These are phyloP conservation scores for Bubo bubo DNA, from an alignment of 2,113 vertebrate genomes.

Conservation along the genomic window DNA sequence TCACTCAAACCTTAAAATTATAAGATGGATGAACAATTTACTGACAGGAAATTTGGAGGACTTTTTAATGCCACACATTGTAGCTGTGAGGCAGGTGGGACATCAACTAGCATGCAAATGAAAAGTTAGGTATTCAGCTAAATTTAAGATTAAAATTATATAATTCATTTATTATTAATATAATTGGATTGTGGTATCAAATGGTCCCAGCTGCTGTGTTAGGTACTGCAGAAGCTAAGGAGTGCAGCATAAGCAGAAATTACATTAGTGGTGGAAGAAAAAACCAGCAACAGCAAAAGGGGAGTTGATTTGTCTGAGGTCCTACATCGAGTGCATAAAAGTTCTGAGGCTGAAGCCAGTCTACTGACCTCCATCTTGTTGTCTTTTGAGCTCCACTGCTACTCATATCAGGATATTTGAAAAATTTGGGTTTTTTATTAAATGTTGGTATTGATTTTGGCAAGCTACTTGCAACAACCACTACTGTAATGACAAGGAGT, in stretches of 20 bases:
- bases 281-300: background rate
- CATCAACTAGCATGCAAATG: background rate
- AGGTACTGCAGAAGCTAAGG: background rate
- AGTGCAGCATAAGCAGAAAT: background rate
- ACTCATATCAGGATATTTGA: background rate
- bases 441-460: background rate
- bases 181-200: background rate
- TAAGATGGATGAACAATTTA: background rate
- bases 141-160: background rate
- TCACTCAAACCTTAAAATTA: background rate
- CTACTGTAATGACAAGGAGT: background rate
- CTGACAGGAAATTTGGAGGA: background rate
- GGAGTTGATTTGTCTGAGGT: background rate
- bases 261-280: background rate
- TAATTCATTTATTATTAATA: conserved; percentile 3
- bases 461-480: background rate
- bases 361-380: background rate
- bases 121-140: background rate
- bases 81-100: background rate
- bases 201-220: background rate
- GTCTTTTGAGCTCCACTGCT: background rate
- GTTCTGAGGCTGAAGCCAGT: background rate
- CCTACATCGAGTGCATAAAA: background rate
- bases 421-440: background rate
- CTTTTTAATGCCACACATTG: background rate